Percentiles rank a stretch among this genome's conserved stretches.
These are phyloP conservation scores for Syrrhaptes paradoxus DNA, from an alignment of 2,113 vertebrate genomes.

Conservation along the genomic window DNA sequence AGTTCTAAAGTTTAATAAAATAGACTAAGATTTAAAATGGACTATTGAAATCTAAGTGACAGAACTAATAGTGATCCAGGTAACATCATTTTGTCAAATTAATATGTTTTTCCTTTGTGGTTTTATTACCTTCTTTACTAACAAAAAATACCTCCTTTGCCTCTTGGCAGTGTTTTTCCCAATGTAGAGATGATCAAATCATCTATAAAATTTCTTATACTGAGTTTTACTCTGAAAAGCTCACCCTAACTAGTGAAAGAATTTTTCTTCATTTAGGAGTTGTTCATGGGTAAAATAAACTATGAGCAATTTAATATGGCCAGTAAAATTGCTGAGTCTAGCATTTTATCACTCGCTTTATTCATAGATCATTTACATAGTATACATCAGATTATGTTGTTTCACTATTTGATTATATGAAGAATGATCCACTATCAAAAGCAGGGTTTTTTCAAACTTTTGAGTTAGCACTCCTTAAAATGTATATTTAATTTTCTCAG, in stretches of 20 bases:
- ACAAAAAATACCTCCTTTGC: not conserved
- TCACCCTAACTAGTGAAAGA: conserved; percentile 75
- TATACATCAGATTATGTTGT: not conserved
- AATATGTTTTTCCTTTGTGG: not conserved
- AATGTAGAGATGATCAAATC: conserved; percentile 73
- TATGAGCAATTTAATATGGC: not conserved
- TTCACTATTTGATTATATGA: not conserved
- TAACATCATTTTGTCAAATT: not conserved
- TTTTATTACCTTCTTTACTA: not conserved
- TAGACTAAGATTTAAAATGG: not conserved
- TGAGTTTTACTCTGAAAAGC: conserved; percentile 73
- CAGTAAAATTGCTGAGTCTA: not conserved
- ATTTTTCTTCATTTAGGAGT: conserved; percentile 71
- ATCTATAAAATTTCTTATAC: conserved; percentile 73
- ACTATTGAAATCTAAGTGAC: not conserved
- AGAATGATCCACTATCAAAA: not conserved
- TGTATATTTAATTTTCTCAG: not conserved
- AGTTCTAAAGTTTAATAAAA: not conserved
- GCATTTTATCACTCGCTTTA: not conserved
- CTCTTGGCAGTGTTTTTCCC: conserved; percentile 75
- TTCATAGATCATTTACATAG: not conserved
- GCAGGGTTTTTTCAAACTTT: not conserved
- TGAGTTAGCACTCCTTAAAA: not conserved
- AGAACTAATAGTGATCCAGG: not conserved
- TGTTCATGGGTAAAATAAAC: conserved; percentile 70